These are phyloP conservation scores for Steinernema scapterisci DNA, from an alignment of 2,888 invertebrate genomes.

Conservation along the genomic window DNA sequence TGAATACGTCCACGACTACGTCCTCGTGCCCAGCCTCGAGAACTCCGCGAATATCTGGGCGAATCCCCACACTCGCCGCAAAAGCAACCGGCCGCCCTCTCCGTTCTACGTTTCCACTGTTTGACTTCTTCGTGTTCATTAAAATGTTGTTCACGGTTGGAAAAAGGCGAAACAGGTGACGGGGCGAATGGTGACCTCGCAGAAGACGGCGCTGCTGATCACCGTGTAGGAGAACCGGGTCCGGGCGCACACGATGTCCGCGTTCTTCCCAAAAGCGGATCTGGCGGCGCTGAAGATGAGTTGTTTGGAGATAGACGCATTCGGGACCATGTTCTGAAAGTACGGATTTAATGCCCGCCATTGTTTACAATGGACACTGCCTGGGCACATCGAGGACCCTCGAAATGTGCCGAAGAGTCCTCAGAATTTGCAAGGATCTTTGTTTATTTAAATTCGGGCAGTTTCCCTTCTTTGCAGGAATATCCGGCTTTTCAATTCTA, in stretches of 20 bases:
- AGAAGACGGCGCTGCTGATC: slow-evolving; percentile 45
- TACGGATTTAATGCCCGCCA: neutral
- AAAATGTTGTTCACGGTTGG: slow-evolving; percentile 40
- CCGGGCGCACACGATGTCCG: slow-evolving; percentile 42
- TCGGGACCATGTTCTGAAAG: slow-evolving; percentile 49
- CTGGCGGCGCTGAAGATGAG: slow-evolving; percentile 49
- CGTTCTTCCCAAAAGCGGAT: slow-evolving; percentile 45
- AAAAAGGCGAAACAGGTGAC: slow-evolving; percentile 50
- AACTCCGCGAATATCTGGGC: slow-evolving; percentile 7
- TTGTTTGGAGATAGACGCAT: slow-evolving; percentile 50
- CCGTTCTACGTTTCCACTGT: slow-evolving; percentile 29
- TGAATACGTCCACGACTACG: slow-evolving; percentile 22
- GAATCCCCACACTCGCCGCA: neutral
- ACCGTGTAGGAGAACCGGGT: slow-evolving; percentile 21
- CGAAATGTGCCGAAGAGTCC: neutral
- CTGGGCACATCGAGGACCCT: too few relatives aligned
- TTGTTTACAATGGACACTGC: neutral
- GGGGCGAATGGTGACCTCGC: slow-evolving; percentile 44
- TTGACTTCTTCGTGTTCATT: neutral
- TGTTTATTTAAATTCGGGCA: too few relatives aligned
- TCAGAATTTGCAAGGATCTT: too few relatives aligned
- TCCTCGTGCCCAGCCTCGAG: slow-evolving; percentile 7
- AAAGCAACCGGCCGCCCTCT: neutral
- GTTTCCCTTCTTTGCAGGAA: too few relatives aligned
- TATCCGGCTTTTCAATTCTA: too few relatives aligned